These are phyloP conservation scores for Phymastichus coffea DNA, from an alignment of 1,140 invertebrate genomes.

Conservation along the genomic window DNA sequence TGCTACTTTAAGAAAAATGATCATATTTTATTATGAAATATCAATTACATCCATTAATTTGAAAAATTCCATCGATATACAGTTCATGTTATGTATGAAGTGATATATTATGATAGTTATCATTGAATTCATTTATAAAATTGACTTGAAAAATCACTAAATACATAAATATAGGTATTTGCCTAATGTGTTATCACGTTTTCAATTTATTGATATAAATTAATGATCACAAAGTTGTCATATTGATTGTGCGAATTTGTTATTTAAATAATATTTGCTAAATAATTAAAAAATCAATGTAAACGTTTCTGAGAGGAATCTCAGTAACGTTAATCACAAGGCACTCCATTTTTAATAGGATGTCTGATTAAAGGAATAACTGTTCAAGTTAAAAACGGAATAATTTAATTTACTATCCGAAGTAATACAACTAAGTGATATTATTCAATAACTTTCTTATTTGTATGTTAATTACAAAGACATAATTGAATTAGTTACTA, in stretches of 20 bases:
- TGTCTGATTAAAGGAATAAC: constrained; percentile 31
- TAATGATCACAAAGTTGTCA: too few species aligned
- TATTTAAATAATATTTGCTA: constrained; percentile 1
- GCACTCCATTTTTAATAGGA: constrained; percentile 35
- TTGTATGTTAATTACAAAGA: constrained; percentile 11
- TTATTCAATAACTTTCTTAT: constrained; percentile 5
- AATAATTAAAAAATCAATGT: constrained; percentile 19
- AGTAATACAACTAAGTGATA: constrained; percentile 19
- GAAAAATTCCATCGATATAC: constrained; percentile 2
- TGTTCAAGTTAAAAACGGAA: constrained; percentile 32
- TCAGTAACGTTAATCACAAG: constrained; percentile 39
- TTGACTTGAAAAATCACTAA: constrained; percentile 11
- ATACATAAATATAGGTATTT: constrained; percentile 18
- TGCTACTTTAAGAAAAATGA: too few species aligned
- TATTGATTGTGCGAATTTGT: not conserved
- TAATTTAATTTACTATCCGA: constrained; percentile 18
- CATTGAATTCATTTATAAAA: constrained; percentile 16
- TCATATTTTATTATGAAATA: not conserved
- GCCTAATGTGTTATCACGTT: constrained; percentile 5
- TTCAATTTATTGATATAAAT: not conserved
- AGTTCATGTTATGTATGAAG: not conserved
- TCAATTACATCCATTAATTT: constrained; percentile 2
- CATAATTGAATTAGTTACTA: constrained; percentile 7
- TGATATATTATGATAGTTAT: not conserved
- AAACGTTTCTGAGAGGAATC: constrained; percentile 25